Evolutionary conservation across 2,888 invertebrate genomes (phyloP).

Genomic region (Andrena minutula): DNA sequence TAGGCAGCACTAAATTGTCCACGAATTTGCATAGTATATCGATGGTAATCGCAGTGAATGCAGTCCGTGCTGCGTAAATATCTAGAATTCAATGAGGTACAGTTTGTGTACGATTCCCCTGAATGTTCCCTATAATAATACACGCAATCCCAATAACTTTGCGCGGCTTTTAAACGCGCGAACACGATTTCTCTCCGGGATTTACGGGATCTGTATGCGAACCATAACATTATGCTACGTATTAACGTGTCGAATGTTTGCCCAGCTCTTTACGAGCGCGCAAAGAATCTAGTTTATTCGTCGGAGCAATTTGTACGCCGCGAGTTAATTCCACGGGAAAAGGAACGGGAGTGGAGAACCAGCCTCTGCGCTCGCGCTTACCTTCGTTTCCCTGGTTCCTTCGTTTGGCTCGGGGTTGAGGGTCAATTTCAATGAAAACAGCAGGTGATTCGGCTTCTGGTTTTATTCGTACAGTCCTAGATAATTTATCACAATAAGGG

Average conservation of each 20-base stretch:
- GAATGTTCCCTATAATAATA: conserved; percentile 30
- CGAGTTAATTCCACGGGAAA: neutral
- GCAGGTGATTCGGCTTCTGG: conserved; percentile 31
- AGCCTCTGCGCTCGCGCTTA: neutral
- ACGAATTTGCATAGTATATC: conserved; percentile 45
- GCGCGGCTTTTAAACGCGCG: conserved; percentile 42
- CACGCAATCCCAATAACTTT: conserved; percentile 40
- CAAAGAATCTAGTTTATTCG: conserved; percentile 23
- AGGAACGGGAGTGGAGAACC: neutral
- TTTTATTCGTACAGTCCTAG: conserved; percentile 70
- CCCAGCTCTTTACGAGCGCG: neutral
- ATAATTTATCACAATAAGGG: conserved; percentile 73
- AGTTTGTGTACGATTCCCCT: conserved; percentile 21
- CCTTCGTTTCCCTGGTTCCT: too few relatives aligned
- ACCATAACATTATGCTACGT: neutral
- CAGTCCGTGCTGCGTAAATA: conserved; percentile 45
- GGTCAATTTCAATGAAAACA: conserved; percentile 22
- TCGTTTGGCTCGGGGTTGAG: neutral
- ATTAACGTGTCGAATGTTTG: conserved; percentile 14
- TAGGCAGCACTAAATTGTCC: conserved; percentile 29
- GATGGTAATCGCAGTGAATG: conserved; percentile 40
- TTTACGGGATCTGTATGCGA: conserved; percentile 31
- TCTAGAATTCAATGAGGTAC: conserved; percentile 54
- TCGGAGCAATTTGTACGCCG: neutral
- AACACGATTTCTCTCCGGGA: conserved; percentile 22